Evolutionary conservation across 2,888 invertebrate genomes (phyloP), one percentile per base, ranked within the genome.

Genomic region (Lottia gigantea): DNA sequence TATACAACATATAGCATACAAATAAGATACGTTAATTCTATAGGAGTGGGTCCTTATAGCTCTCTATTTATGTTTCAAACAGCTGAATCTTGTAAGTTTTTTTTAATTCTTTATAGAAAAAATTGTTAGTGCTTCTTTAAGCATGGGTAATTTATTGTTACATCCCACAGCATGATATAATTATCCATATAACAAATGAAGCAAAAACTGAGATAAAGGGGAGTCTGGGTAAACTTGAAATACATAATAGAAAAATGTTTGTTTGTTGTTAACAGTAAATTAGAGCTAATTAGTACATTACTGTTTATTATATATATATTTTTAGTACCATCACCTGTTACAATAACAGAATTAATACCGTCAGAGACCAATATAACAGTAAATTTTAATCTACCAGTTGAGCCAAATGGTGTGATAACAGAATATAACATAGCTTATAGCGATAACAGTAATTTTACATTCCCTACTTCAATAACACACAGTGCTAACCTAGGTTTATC

Each of bases 281-380:
- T 16, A 47, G 25, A n/a, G 19, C 2, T 55, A 12, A n/a, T 55
- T 55, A n/a, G 23, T 55, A 55, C 23, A 55, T 65, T 19, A 26
- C n/a, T 49, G n/a, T n/a, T n/a, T n/a, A 46, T 61, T 15, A 23
- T 71, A 64, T 45, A 61, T 47, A 70, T 65, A 49, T 16, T 75
- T 78, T n/a, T 76, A 86, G 86, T 76, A 40, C 86, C 86, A 14
- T 75, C 79, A 12, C 67, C 80, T 11, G 83, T 85, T 4, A 63
- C 62, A 7, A 78, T 81, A 62, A 40, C 70, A 1, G 67, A 61
- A 3, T 68, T 79, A 23, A 69, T 55, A 11, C 66, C 79, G 15
- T 70, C 71, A 6, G 74, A 67, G 45, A 69, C 55, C 11, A 68
- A 76, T 26, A 72, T 85, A 16, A 76, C 65, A 14, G 76, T 86